Evolutionary conservation across 2,113 vertebrate species (phyloP), one percentile per base, ranked within the genome.

Genomic region (Seriola rivoliana): DNA sequence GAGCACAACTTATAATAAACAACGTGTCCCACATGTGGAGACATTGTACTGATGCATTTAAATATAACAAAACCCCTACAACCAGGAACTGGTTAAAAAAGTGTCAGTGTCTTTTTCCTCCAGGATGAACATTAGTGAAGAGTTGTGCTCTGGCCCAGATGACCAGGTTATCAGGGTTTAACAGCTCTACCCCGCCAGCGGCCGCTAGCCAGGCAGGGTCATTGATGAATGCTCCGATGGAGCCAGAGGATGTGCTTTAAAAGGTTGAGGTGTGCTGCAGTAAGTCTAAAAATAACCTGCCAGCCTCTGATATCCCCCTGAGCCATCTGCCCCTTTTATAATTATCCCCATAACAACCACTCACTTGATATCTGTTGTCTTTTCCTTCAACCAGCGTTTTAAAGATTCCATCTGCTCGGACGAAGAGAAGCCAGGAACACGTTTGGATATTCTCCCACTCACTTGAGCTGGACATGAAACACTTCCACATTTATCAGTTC

Each of bases 301-400:
- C 70, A 75, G 85, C 80, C 83, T 85, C 82, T 65, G 78, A 91
- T 82, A 81, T 81, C 62, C 88, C 88, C 88, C 55, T 7, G 55
- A 89, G 85, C 88, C 92, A 92, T 90, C 92, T 93, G 92, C 84
- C 87, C 82, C 79, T 86, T 90, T 91, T 87, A 89, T 84, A 91
- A 93, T 89, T 67, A 92, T 93, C 85, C 88, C 90, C 87, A 88
- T 92, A 93, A 95, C 92, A 93, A 92, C 91, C 85, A 72, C 89
- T 90, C 82, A 29, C 74, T 73, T 80, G 85, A 89, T 91, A 75
- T 81, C 78, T 42, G 86, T 88, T 79, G 78, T 87, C 71, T 81
- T 88, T 79, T 77, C 62, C 75, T 77, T 84, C 55, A 70, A 77
- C 44, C 8, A 55, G 76, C 32, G 40, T 67, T 67, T 29, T 73